Conservation (phyloP, 2,888 invertebrate genomes). For the Drosophila crucigera region DNA sequence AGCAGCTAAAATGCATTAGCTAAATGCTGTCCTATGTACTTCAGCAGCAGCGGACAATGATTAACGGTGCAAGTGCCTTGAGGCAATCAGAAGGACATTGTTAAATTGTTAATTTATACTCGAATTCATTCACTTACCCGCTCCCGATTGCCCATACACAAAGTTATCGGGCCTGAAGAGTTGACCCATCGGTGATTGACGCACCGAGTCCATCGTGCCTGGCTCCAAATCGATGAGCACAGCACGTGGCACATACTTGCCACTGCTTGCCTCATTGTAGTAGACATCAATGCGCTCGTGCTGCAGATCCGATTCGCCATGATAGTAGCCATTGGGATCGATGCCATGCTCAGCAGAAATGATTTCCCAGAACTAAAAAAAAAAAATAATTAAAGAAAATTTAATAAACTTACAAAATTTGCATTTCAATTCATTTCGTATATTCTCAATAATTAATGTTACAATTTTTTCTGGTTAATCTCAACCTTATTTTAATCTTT, state of each 20-base stretch:
- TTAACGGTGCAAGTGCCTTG: conserved; percentile 13
- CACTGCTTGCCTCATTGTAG: conserved; percentile 90
- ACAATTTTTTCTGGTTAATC: neutral
- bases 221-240: conserved; percentile 95
- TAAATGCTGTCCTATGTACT: conserved; percentile 13
- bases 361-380: conserved; percentile 90
- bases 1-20: conserved; percentile 64
- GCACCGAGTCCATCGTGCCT: conserved; percentile 94
- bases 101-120: conserved; percentile 8
- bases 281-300: conserved; percentile 92
- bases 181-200: conserved; percentile 91
- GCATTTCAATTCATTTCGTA: conserved; percentile 25
- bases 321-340: conserved; percentile 90
- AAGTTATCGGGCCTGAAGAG: conserved; percentile 95
- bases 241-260: conserved; percentile 93
- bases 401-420: conserved; percentile 11
- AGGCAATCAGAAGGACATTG: neutral
- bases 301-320: conserved; percentile 91
- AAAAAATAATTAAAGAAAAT: neutral
- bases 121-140: conserved; percentile 86
- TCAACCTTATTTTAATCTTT: neutral
- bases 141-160: conserved; percentile 93
- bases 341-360: conserved; percentile 94
- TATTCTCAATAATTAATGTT: neutral
- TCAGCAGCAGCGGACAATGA: conserved; percentile 13